Conservation (phyloP, 2,888 invertebrate genomes). For the Epistrophe eligans region DNA sequence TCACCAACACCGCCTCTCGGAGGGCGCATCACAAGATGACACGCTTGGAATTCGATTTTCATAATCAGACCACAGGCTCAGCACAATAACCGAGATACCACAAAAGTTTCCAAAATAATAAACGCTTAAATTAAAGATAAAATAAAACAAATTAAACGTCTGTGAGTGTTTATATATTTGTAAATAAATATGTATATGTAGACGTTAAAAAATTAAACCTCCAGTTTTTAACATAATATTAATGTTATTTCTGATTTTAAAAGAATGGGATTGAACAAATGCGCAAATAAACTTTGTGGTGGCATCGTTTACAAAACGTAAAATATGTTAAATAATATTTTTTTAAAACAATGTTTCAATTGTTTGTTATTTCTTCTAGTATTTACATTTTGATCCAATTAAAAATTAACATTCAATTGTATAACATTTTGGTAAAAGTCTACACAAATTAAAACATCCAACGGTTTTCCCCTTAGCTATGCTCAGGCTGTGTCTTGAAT, state of each 20-base stretch:
- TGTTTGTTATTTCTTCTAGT: not conserved
- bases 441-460: not conserved
- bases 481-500: not conserved
- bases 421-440: constrained; percentile 8
- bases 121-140: not conserved
- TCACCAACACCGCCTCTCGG: too few relatives aligned
- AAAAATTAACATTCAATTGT: constrained; percentile 16
- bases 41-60: too few relatives aligned
- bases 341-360: not conserved
- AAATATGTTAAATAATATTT: not conserved
- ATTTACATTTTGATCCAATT: constrained; percentile 31
- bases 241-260: constrained; percentile 21
- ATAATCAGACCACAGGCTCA: too few relatives aligned
- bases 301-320: constrained; percentile 27
- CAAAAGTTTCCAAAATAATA: too few relatives aligned
- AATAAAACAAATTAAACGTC: constrained; percentile 47
- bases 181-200: constrained; percentile 74
- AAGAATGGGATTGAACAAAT: constrained; percentile 42
- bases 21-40: too few relatives aligned
- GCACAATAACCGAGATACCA: too few relatives aligned
- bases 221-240: constrained; percentile 47
- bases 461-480: constrained; percentile 4
- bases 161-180: constrained; percentile 66
- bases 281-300: constrained; percentile 15
- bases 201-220: constrained; percentile 61